phyloP scores from a whole-genome alignment of 2,888 invertebrate genomes.

The Epistrophella euchroma region DNA sequence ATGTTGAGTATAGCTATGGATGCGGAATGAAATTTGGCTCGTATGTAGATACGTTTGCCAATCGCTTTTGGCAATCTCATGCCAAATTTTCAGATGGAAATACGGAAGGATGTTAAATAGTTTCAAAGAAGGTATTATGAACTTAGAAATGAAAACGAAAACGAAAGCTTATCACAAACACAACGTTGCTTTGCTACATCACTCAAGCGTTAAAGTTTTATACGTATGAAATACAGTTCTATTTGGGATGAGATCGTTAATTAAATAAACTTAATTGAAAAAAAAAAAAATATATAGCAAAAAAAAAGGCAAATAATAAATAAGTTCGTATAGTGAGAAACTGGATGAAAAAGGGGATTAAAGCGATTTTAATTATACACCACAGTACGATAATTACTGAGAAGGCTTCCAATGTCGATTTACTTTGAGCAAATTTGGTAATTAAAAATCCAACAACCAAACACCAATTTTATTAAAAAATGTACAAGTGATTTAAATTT shows the following conservation, averaged over 20 bases:
- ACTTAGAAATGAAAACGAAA: background rate
- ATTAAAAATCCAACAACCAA: background rate
- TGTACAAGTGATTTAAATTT: no score
- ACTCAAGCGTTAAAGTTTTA: slow-evolving; percentile 17
- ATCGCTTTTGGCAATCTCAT: slow-evolving; percentile 31
- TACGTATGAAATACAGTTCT: background rate
- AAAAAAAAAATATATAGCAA: slow-evolving; percentile 1
- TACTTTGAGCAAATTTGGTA: no score
- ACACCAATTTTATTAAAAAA: no score
- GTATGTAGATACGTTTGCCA: slow-evolving; percentile 5
- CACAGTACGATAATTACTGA: no score
- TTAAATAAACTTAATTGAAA: slow-evolving; percentile 48
- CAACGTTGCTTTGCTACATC: slow-evolving; percentile 16
- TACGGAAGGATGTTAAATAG: slow-evolving; percentile 37
- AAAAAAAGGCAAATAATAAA: background rate
- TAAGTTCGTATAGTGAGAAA: background rate
- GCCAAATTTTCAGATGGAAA: slow-evolving; percentile 50
- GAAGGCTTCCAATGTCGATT: no score
- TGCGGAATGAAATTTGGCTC: slow-evolving; percentile 53
- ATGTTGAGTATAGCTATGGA: slow-evolving; percentile 30
- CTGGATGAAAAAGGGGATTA: slow-evolving; percentile 1
- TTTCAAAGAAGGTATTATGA: slow-evolving; percentile 49
- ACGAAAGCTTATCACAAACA: slow-evolving; percentile 5
- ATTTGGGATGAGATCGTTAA: slow-evolving; percentile 37
- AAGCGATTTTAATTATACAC: background rate